Conservation (phyloP, 2,797 vertebrate species). For the Nothura maculosa region DNA sequence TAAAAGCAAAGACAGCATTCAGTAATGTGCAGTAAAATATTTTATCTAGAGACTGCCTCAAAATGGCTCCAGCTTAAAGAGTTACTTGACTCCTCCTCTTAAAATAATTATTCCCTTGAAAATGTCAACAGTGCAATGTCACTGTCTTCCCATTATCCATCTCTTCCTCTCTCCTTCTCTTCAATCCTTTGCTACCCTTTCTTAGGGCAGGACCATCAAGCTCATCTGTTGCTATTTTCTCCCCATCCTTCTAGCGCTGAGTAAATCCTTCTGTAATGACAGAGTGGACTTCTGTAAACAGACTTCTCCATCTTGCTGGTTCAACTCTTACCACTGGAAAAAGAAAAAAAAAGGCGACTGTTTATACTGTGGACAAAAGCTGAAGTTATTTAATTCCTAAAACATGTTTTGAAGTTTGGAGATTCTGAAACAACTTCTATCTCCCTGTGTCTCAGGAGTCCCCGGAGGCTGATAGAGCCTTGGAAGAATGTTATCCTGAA, state of each 20-base stretch:
- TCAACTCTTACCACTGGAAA: neutral
- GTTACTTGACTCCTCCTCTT: neutral
- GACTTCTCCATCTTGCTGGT: neutral
- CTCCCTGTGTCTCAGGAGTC: neutral
- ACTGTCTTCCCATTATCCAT: neutral
- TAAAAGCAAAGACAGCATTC: neutral
- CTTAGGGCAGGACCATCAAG: neutral
- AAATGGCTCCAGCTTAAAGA: neutral
- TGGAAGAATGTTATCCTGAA: neutral
- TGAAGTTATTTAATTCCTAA: neutral
- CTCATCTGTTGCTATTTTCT: neutral
- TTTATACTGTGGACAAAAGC: neutral
- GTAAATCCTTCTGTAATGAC: neutral
- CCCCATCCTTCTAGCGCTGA: neutral
- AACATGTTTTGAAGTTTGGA: neutral
- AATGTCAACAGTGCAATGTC: neutral
- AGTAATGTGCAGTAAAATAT: neutral
- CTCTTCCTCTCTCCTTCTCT: neutral
- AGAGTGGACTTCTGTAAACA: neutral
- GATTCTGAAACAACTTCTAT: neutral
- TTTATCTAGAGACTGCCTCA: neutral
- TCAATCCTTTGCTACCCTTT: neutral
- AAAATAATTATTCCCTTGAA: neutral
- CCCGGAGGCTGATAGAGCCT: neutral
- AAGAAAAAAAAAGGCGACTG: neutral